Evolutionary conservation across 2,888 invertebrate genomes (phyloP).

Genomic region (Clunio marinus): DNA sequence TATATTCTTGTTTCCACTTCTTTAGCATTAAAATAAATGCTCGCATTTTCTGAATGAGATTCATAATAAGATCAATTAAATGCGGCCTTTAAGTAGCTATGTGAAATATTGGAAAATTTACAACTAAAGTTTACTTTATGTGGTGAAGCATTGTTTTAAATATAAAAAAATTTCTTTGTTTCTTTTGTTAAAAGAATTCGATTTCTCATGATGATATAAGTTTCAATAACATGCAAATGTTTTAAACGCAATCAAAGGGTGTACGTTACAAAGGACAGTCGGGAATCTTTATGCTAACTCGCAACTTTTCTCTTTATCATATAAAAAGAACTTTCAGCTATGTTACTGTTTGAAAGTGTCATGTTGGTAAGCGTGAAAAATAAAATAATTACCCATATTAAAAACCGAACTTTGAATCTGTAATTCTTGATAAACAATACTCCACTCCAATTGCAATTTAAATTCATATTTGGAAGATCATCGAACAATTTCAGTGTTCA

Average conservation of each 20-base stretch:
- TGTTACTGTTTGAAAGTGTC: not conserved
- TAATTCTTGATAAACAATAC: conserved; percentile 7
- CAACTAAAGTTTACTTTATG: conserved; percentile 1
- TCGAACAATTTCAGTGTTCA: too few relatives aligned
- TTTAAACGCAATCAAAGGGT: conserved; percentile 15
- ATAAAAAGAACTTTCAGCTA: too few relatives aligned
- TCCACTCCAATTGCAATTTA: conserved; percentile 19
- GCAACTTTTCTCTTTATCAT: too few relatives aligned
- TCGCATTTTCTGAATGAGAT: conserved; percentile 34
- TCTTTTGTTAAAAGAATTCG: not conserved
- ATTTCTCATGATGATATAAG: conserved; percentile 31
- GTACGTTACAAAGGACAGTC: too few relatives aligned
- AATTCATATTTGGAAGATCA: too few relatives aligned
- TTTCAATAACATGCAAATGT: conserved; percentile 29
- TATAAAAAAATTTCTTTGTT: not conserved
- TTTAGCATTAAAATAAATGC: not conserved
- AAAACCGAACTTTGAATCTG: conserved; percentile 14
- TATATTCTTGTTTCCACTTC: conserved; percentile 19
- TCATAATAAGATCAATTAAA: conserved; percentile 36
- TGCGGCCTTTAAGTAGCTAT: not conserved
- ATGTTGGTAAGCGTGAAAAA: not conserved
- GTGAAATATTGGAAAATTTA: conserved; percentile 38
- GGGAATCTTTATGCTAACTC: too few relatives aligned
- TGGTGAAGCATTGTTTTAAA: too few relatives aligned
- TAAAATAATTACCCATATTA: conserved; percentile 37